Base-by-base conservation (phyloP, 1,140 invertebrate species). In the Psilanteris sp. region DNA sequence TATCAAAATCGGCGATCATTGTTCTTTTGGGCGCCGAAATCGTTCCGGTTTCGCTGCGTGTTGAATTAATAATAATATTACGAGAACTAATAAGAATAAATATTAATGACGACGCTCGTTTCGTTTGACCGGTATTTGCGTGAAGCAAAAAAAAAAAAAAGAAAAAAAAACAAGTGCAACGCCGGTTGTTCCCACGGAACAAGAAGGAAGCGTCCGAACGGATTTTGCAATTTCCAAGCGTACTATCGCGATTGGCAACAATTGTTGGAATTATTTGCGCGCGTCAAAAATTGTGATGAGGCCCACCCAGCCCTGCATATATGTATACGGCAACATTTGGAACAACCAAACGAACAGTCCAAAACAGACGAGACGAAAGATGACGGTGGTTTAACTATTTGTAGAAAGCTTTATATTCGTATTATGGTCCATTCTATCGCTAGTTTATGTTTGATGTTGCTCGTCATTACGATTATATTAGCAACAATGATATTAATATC, bases 331-430 rank as follows among this genome's bases (percentile, higher is more conserved):
- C 71, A 81, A 64, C 78, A 77, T 68, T 71, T 77, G 61, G 64
- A 77, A 32, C 43, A 36, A 66, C 10, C 16, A 54, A 64, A 57
- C 29, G 55, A 48, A 22, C 5, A 24, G 41, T 74, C 57, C 57
- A n/a, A 57, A 57, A 64, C 2, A 36, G 44, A 57, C 37, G 44
- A 52, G 48, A 29, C 5, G 22, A 76, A 62, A 74, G 36, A 41
- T 39, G 54, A 41, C 77, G 79, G 70, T 81, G 78, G 79, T 81
- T 77, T 80, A 85, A 81, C 80, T 83, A 84, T 82, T 84, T 86
- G 80, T 87, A 85, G 83, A 85, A 86, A 87, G 84, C 81, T 86
- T 86, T 85, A 81, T 81, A 81, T 79, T 11, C 50, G 55, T 77
- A 78, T 80, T 79, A 79, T 68, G 73, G 72, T 77, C 75, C 67